phyloP scores from a whole-genome alignment of 37 sponge, comb jelly and placozoan species.

The Spongilla lacustris region DNA sequence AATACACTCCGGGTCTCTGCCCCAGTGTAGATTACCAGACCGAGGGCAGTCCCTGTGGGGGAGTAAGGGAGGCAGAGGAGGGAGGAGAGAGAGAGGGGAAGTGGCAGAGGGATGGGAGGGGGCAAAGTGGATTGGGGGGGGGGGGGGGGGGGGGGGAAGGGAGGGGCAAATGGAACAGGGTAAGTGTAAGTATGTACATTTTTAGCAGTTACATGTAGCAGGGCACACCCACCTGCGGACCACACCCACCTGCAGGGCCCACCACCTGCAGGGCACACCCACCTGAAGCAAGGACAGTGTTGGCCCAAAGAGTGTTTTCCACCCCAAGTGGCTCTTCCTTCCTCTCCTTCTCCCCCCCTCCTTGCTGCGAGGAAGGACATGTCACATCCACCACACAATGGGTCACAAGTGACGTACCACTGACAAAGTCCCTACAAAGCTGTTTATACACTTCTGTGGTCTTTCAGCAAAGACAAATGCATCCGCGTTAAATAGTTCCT shows the following conservation, averaged over 20 bases:
- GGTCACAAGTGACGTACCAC: conserved; percentile 31
- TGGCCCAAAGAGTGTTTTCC: conserved; percentile 92
- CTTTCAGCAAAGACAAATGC: conserved; percentile 80
- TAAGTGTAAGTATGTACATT: background rate
- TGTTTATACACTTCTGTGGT: conserved; percentile 86
- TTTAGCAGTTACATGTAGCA: too few species aligned
- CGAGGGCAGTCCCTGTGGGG: conserved; percentile 70
- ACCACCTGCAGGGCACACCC: background rate
- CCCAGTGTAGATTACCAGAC: conserved; percentile 92
- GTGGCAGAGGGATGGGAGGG: too few species aligned
- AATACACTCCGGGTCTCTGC: conserved; percentile 86
- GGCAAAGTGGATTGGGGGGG: background rate
- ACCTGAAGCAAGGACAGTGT: conserved; percentile 94
- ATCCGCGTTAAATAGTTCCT: conserved; percentile 55
- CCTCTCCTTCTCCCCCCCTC: conserved; percentile 4
- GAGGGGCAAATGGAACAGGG: background rate
- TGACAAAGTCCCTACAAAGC: conserved; percentile 79
- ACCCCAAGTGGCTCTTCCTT: conserved; percentile 85
- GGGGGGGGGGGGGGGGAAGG: background rate
- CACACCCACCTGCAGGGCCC: conserved; percentile 74
- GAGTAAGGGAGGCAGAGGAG: background rate
- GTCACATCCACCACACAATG: background rate
- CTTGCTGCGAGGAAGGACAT: background rate
- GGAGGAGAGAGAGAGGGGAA: too few species aligned
- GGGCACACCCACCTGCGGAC: conserved; percentile 50